Evolutionary conservation across 2,888 invertebrate species (phyloP).

Genomic region (Chrysodeixis includens): DNA sequence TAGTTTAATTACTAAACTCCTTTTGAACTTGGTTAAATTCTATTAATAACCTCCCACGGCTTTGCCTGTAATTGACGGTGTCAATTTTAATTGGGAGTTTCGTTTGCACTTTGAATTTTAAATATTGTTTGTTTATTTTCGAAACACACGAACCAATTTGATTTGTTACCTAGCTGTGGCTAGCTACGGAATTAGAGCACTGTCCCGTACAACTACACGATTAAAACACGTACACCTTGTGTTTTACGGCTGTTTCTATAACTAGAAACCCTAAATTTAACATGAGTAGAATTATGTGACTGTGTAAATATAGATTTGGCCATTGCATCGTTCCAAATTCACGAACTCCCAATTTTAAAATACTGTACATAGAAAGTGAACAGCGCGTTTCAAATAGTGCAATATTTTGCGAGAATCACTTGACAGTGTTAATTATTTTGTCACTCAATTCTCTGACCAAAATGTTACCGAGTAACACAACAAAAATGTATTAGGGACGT

Average conservation of each 20-base stretch:
- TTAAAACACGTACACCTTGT: constrained; percentile 5
- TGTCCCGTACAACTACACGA: background rate
- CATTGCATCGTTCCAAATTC: too few species aligned
- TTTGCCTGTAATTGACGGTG: background rate
- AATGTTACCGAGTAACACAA: constrained; percentile 4
- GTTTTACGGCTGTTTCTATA: constrained; percentile 5
- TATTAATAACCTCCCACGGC: constrained; percentile 13
- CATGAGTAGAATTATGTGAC: constrained; percentile 1
- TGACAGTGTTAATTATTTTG: constrained; percentile 1
- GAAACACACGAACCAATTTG: constrained; percentile 18
- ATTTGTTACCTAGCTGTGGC: constrained; percentile 15
- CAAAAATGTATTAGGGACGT: constrained; percentile 2
- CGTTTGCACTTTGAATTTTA: constrained; percentile 9
- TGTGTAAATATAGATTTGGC: constrained; percentile 1
- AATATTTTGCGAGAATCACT: background rate
- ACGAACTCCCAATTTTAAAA: constrained; percentile 2
- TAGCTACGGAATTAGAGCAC: background rate
- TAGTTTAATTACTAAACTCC: background rate
- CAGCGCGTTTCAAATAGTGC: background rate
- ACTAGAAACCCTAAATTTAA: background rate
- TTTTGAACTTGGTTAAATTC: background rate
- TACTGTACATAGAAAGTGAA: background rate
- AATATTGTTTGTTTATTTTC: constrained; percentile 9
- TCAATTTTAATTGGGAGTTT: constrained; percentile 18
- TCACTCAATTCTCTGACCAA: constrained; percentile 4